Evolutionary conservation across 2,797 vertebrate species (phyloP), one percentile per base, ranked within the genome.

Genomic region (Atherinosoma microstoma): DNA sequence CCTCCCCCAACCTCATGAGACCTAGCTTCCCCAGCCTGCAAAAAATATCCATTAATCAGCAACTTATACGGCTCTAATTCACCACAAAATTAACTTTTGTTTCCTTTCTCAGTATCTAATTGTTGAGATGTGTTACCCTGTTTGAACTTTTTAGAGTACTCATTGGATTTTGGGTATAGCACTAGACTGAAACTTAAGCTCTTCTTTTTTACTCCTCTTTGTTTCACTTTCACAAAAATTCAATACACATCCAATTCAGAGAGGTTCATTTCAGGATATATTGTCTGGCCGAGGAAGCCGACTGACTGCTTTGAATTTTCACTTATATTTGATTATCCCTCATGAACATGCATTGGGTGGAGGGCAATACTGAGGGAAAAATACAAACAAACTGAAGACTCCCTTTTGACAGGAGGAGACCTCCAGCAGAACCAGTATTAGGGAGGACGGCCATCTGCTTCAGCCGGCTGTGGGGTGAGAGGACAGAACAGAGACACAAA

Each of bases 401-500:
- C 51, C 11, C 22, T 15, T 27, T 15, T 53, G 51, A 53, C 51
- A 53, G 12, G 51, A 53, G 12, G 51, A 53, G 24, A 53, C 51
- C 51, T 53, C n/a, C 51, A 53, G 51, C 22, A 27, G 3, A 22
- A 53, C 22, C 22, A 53, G 49, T 22, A 22, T 51, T 22, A 24
- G 51, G 51, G 51, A 27, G 51, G 51, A 53, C 22, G n/a, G 51
- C 51, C 51, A 53, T 53, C 51, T 53, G 51, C 51, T 24, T 27
- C 51, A 5, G 12, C 51, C 22, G 51, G 22, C 51, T 53, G 51
- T 27, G 51, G 11, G 51, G 51, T 53, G 11, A 53, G 51, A 53
- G 51, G 51, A 53, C 22, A 27, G 12, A 27, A 53, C 24, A 27
- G 51, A 53, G 51, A 24, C 51, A 53, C 51, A 24, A 53, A 53